Conservation (phyloP, 2,888 invertebrate genomes). For the Cheilosia pagana region DNA sequence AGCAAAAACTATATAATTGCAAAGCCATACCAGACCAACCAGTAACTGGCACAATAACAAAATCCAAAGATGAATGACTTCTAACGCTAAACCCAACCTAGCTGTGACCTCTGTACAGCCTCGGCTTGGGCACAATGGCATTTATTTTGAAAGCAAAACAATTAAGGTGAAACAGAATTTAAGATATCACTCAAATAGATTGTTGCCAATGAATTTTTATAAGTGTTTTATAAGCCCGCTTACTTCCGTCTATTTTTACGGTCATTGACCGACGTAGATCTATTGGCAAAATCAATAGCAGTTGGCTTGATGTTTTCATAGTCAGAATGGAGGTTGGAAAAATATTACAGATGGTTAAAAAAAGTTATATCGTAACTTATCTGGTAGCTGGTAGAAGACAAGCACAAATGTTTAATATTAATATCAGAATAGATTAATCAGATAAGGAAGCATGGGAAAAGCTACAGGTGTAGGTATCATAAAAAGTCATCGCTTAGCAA, state of each 20-base stretch:
- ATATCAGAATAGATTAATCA: no score
- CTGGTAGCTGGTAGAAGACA: no score
- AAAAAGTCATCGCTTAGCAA: no score
- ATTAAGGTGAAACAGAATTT: background rate
- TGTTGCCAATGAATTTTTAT: background rate
- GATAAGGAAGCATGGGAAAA: no score
- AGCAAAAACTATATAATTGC: no score
- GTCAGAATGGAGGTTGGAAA: no score
- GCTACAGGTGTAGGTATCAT: no score
- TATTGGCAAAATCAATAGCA: background rate
- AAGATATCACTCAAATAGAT: background rate
- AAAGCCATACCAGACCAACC: no score
- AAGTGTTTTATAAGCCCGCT: background rate
- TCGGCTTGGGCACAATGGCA: background rate
- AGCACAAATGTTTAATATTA: no score
- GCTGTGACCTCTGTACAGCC: conserved; percentile 1
- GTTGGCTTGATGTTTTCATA: no score
- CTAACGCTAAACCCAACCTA: background rate
- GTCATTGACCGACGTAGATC: background rate
- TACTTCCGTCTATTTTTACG: conserved; percentile 3
- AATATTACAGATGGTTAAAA: no score
- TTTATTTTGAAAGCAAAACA: background rate
- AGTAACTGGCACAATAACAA: background rate
- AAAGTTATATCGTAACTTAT: no score
- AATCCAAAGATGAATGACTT: conserved; percentile 26